Conservation (phyloP, 2,888 invertebrate genomes). For the Autographa pulchrina region DNA sequence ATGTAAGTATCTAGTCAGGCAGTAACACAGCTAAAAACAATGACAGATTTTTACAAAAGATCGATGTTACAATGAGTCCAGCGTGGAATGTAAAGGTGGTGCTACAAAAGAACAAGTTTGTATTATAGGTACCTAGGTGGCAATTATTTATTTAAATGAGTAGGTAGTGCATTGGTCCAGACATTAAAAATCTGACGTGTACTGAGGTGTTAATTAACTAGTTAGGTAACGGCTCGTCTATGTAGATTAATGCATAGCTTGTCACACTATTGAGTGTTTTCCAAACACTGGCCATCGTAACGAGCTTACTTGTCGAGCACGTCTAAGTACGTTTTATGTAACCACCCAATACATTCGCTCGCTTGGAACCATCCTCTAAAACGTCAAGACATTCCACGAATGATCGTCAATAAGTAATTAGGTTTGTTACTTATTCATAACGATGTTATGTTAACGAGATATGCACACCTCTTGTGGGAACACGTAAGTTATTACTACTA, state of each 20-base stretch:
- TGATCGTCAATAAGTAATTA: slow-evolving; percentile 18
- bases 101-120: background rate
- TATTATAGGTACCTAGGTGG: too few relatives aligned
- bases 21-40: too few relatives aligned
- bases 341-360: slow-evolving; percentile 4
- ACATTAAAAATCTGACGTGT: background rate
- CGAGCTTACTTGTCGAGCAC: slow-evolving; percentile 16
- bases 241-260: slow-evolving; percentile 25
- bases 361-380: slow-evolving; percentile 8
- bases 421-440: slow-evolving; percentile 11
- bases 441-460: background rate
- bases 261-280: slow-evolving; percentile 28
- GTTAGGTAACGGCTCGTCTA: slow-evolving; percentile 25
- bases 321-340: slow-evolving; percentile 15
- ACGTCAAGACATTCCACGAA: slow-evolving; percentile 16
- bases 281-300: slow-evolving; percentile 16
- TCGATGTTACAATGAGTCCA: too few relatives aligned
- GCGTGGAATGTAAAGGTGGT: too few relatives aligned
- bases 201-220: slow-evolving; percentile 17
- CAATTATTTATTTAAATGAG: too few relatives aligned
- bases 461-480: background rate
- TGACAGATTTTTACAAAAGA: too few relatives aligned
- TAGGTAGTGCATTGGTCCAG: too few relatives aligned
- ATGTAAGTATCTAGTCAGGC: too few relatives aligned
- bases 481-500: background rate